A percentile compares a stretch with the other conserved stretches of the same genome.
These are phyloP conservation scores for Manis crassicaudata DNA, from an alignment of 2,797 vertebrate genomes.

Conservation along the genomic window DNA sequence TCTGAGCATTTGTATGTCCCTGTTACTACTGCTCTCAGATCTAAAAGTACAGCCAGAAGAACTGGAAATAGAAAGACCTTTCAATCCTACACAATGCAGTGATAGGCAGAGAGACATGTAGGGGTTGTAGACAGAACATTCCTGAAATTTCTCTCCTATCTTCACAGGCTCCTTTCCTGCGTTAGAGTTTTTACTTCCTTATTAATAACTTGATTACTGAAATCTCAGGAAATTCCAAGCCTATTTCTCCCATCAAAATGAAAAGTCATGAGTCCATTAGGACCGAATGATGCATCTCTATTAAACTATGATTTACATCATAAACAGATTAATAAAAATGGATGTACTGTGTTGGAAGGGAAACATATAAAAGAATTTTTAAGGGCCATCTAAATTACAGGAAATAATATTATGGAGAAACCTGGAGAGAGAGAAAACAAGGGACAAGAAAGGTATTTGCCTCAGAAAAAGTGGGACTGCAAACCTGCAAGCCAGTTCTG, in stretches of 20 bases:
- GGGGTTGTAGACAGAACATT: background rate
- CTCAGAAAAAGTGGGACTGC: slow-evolving; percentile 2
- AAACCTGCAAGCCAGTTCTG: slow-evolving; percentile 71
- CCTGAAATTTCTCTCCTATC: background rate
- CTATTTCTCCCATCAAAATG: slow-evolving; percentile 18
- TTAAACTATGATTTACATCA: slow-evolving; percentile 47
- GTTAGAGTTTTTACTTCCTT: slow-evolving; percentile 30
- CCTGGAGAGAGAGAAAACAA: slow-evolving; percentile 66
- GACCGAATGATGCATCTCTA: slow-evolving; percentile 14
- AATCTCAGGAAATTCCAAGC: slow-evolving; percentile 47
- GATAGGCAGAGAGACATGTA: background rate
- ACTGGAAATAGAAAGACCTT: background rate
- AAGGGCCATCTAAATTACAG: background rate
- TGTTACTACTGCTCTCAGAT: background rate
- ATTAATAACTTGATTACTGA: slow-evolving; percentile 55
- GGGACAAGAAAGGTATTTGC: slow-evolving; percentile 68
- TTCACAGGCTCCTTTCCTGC: background rate
- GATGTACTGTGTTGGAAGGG: slow-evolving; percentile 11
- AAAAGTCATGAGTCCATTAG: slow-evolving; percentile 35
- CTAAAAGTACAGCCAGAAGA: background rate
- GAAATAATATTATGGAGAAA: background rate
- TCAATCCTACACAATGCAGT: background rate
- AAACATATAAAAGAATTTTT: slow-evolving; percentile 30
- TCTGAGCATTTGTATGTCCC: background rate
- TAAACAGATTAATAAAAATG: slow-evolving; percentile 55